Evolutionary conservation across 1,140 invertebrate species (phyloP).

Genomic region (Chrysomallon squamiferum): DNA sequence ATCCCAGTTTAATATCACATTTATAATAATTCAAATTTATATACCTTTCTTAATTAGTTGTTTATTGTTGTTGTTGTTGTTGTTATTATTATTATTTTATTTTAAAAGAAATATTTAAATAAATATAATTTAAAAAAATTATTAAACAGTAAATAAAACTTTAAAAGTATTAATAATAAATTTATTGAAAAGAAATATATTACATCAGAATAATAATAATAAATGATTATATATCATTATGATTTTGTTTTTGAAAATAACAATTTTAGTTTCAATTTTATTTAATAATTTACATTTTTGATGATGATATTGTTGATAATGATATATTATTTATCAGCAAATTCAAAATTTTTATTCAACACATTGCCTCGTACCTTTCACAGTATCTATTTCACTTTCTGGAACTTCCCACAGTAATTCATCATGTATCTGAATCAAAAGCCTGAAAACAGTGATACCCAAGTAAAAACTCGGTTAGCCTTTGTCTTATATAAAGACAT

Average conservation of each 20-base stretch:
- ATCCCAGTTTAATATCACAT: conserved; percentile 3
- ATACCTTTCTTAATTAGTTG: not conserved
- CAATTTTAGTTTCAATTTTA: too few species aligned
- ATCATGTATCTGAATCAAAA: conserved; percentile 71
- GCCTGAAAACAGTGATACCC: too few species aligned
- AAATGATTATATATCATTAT: too few species aligned
- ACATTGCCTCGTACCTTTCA: conserved; percentile 50
- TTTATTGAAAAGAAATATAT: not conserved
- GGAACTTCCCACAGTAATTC: conserved; percentile 69
- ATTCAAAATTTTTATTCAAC: too few species aligned
- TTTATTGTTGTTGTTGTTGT: not conserved
- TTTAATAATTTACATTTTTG: too few species aligned
- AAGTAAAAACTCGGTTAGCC: too few species aligned
- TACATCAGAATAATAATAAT: too few species aligned
- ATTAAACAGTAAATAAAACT: not conserved
- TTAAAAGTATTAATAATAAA: not conserved
- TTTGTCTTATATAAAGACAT: too few species aligned
- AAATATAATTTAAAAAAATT: not conserved
- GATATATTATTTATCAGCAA: too few species aligned
- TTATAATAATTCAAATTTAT: not conserved
- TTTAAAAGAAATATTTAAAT: not conserved
- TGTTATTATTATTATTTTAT: not conserved
- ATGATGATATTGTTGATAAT: too few species aligned
- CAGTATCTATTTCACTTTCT: conserved; percentile 38
- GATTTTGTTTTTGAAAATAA: too few species aligned